Evolutionary conservation across 1,140 invertebrate species (phyloP), one percentile per base, ranked within the genome.

Genomic region (Maconellicoccus hirsutus): DNA sequence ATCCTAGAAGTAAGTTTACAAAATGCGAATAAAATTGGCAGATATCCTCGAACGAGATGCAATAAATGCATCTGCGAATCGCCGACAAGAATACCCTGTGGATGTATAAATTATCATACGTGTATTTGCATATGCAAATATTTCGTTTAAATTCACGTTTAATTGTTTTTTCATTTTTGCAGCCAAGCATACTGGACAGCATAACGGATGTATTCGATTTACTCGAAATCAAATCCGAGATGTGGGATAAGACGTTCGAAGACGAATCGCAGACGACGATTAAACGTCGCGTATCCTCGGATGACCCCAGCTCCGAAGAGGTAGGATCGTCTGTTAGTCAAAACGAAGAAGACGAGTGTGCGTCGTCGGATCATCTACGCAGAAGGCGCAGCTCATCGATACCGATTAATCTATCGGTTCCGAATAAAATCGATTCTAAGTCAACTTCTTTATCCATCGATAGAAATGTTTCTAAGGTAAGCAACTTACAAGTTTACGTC

Each of bases 371-470:
- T 66, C 21, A 19, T 25, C 25, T 19, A 19, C 42, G 42, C 16
- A 22, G 61, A 66, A 66, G 61, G 25, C 21, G 61, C 21, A 66
- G 61, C 25, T 66, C 61, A 14, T 66, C 61, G 19, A 66, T 25
- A 23, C 61, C 61, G 10, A 66, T 66, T 6, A 66, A 66, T 26
- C 16, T 66, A 25, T 66, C 61, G 16, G 61, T 66, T 66, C 61
- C 61, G 25, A 66, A 66, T 66, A 66, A 66, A 66, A 26, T 66
- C 25, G 61, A 66, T 25, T 66, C 61, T 66, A 66, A 66, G 61
- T 66, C 61, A 66, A 26, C 61, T 10, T 66, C 61, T 12, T 16
- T 66, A 19, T 66, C 61, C 19, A 26, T 66, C 8, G 61, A 66
- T 25, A 23, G 61, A 66, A 66, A 66, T 66, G 61, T 66, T 16